Evolutionary conservation across 1,140 invertebrate species (phyloP), one percentile per base, ranked within the genome.

Genomic region (Drosophila asahinai): DNA sequence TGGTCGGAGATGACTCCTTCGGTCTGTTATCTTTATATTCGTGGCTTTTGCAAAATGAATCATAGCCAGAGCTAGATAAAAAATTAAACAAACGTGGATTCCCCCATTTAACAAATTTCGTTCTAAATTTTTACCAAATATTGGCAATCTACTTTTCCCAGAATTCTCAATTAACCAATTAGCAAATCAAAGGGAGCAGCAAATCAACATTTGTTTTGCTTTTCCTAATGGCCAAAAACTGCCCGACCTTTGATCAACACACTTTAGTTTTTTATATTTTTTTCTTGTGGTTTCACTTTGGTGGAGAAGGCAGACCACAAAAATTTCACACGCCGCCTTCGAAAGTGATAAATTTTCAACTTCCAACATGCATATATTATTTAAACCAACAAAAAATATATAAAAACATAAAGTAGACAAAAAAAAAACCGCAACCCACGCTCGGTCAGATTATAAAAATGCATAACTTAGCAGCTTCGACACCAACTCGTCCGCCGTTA

Each of bases 401-500:
- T 40, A 55, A 74, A 86, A 80, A 25, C 57, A 48, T 57, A 61
- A 42, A 45, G 30, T 33, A 43, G 51, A 48, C 47, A 47, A 52
- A 76, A 60, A 59, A 36, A 70, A 68, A 77, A 70, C 38, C 59
- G 73, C 80, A 63, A 72, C 78, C 78, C 67, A 81, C 73, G 75
- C 61, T 65, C 15, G 48, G 63, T 47, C 47, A 57, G 72, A 65
- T 81, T 71, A 81, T 65, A 82, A 79, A 57, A 80, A 66, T 86
- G 83, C 83, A 86, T 80, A 86, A 87, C 76, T 83, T 80, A 77
- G 84, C 83, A 83, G 78, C 63, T 83, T 87, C 38, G 81, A 87
- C 70, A 83, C 47, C 66, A 61, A 83, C 75, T 75, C 68, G 71
- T 61, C 77, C 62, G 60, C 22, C 64, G 76, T 40, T 75, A 60